These are phyloP conservation scores for Strigops habroptila DNA, from an alignment of 2,113 vertebrate species.

Conservation along the genomic window DNA sequence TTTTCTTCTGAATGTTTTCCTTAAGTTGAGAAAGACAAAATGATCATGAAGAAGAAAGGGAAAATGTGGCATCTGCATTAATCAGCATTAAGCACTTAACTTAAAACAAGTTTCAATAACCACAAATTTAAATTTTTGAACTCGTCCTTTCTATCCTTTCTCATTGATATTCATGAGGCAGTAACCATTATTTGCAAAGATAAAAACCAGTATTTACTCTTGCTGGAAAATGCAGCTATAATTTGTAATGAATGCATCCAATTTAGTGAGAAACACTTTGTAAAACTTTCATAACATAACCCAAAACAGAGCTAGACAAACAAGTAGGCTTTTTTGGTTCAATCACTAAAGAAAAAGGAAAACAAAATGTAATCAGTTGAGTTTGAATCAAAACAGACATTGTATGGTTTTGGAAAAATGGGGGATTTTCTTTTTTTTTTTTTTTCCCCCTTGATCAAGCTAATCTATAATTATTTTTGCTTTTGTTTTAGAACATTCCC, in stretches of 20 bases:
- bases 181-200: conserved; percentile 8
- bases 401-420: neutral
- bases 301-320: neutral
- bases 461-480: neutral
- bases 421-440: neutral
- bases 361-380: neutral
- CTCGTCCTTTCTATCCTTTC: neutral
- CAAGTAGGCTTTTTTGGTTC: neutral
- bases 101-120: conserved; percentile 16
- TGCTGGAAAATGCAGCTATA: conserved; percentile 12
- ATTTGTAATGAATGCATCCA: neutral
- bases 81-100: conserved; percentile 26
- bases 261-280: neutral
- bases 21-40: conserved; percentile 29
- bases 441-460: neutral
- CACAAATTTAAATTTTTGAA: conserved; percentile 10
- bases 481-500: neutral
- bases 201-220: neutral
- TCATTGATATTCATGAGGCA: neutral
- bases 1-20: conserved; percentile 33
- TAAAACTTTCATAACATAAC: neutral
- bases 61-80: conserved; percentile 15
- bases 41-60: neutral
- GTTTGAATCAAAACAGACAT: neutral
- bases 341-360: neutral